Base-by-base conservation (phyloP, 2,113 vertebrate genomes). In the Anarhynchus alexandrinus region DNA sequence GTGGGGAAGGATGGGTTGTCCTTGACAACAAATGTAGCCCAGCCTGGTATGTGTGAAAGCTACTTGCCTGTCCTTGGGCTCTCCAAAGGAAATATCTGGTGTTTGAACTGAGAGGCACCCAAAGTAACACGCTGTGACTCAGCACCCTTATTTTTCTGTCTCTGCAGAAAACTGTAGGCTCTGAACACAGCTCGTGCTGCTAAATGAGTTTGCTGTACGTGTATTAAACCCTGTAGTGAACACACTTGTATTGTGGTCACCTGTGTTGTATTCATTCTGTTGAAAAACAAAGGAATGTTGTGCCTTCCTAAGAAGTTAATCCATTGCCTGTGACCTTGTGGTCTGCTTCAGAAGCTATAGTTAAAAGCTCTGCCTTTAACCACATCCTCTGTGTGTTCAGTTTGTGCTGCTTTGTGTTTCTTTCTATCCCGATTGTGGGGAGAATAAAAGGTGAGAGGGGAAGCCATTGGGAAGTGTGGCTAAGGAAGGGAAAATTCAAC, bases 331-430 rank as follows among this genome's bases (percentile, higher is more conserved):
- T 57, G 78, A 82, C 58, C 57, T 65, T 87, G 83, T 82, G 88
- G 86, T 91, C 66, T 93, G 80, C 55, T 78, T 87, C 58, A 79
- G 91, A 82, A 82, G 58, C 57, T 61, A 26, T 69, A 67, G 77
- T 72, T 92, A 76, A 91, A 61, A 80, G 30, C 32, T 87, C 57
- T 94, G 91, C 83, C 70, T 86, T 95, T 91, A 94, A 94, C 91
- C 70, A 93, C 71, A 85, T 89, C 81, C 73, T 93, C 69, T 88
- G 71, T 5, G 2, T 65, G 67, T 59, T 89, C 65, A 57, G 36
- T 77, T 90, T 72, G 66, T 80, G 58, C 73, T 94, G 62, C 12
- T 85, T 84, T 86, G 25, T 82, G 57, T 73, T 94, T 90, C 52
- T 82, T 92, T 74, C 47, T 95, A 7, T 58, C 36, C 30, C 80